phyloP scores from a whole-genome alignment of 2,888 invertebrate genomes.

The Diaphora mendica region DNA sequence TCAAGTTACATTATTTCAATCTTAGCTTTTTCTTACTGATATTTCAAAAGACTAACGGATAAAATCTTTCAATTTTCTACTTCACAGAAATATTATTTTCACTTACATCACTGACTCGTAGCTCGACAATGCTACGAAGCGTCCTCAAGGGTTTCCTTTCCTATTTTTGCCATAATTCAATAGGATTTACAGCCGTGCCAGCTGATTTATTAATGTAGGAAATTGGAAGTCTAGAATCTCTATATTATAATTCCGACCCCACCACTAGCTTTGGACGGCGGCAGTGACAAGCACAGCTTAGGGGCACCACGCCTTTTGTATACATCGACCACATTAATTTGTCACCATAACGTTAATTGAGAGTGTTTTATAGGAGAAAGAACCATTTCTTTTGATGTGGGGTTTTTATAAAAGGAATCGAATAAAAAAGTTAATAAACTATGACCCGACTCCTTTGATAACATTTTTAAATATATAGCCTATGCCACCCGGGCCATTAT shows the following conservation, averaged over 20 bases:
- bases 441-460: no score
- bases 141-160: not conserved
- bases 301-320: slow-evolving; percentile 59
- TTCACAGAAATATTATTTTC: not conserved
- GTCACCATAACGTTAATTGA: slow-evolving; percentile 70
- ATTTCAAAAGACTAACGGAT: not conserved
- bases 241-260: not conserved
- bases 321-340: slow-evolving; percentile 72
- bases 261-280: slow-evolving; percentile 3
- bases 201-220: slow-evolving; percentile 3
- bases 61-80: not conserved
- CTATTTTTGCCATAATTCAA: not conserved
- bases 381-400: slow-evolving; percentile 18
- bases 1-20: not conserved
- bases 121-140: not conserved
- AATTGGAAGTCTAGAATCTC: not conserved
- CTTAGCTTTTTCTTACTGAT: not conserved
- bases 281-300: slow-evolving; percentile 25
- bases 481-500: no score
- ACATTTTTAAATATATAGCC: no score
- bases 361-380: slow-evolving; percentile 53
- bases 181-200: not conserved
- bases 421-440: no score
- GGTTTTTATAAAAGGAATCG: not conserved
- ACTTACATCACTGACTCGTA: not conserved